Evolutionary conservation across 2,888 invertebrate species (phyloP), one percentile per base, ranked within the genome.

Genomic region (Ormyrus rosae): DNA sequence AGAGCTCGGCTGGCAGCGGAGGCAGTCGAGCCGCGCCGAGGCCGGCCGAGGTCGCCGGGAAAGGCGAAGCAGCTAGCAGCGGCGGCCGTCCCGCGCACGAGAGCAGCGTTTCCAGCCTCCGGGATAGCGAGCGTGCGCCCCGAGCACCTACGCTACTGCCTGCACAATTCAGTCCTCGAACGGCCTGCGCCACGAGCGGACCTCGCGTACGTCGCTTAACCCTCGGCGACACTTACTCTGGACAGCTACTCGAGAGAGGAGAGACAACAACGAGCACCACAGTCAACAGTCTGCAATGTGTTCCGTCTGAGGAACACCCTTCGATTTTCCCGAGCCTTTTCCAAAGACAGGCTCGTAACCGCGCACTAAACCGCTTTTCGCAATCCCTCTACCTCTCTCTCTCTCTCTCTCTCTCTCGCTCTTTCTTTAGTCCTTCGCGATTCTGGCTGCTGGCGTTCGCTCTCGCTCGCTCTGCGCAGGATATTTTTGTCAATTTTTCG

Each of bases 71-170:
- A 63, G 9, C 34, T 5, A 51, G 63, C 45, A 5, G 50, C 50
- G 9, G 9, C 48, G 53, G 34, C 34, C 53, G 46, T 8, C 55
- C 58, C 61, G 8, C 9, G 58, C 34, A 34, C 51, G 48, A 68
- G 45, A 64, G 56, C 78, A 80, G 58, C 34, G n/a, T 61, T 6
- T 53, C n/a, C 61, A 58, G 81, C 75, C 81, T 81, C 71, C 77
- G 72, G 68, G 34, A 77, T 61, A 69, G 70, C 67, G 50, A 46
- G 69, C 34, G 46, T 61, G 63, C 63, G 58, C 34, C 50, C 34
- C 34, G 34, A 34, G 34, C 34, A 34, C 34, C 60, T 19, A 34
- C 9, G 34, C 68, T 6, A 46, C 11, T 55, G 63, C 61, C 48
- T 56, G 0, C 56, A 9, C 19, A n/a, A 45, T 19, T 61, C 70